A percentile compares a stretch with the other conserved stretches of the same genome.
phyloP scores from a whole-genome alignment of 2,797 vertebrate genomes.

The Limosa lapponica region DNA sequence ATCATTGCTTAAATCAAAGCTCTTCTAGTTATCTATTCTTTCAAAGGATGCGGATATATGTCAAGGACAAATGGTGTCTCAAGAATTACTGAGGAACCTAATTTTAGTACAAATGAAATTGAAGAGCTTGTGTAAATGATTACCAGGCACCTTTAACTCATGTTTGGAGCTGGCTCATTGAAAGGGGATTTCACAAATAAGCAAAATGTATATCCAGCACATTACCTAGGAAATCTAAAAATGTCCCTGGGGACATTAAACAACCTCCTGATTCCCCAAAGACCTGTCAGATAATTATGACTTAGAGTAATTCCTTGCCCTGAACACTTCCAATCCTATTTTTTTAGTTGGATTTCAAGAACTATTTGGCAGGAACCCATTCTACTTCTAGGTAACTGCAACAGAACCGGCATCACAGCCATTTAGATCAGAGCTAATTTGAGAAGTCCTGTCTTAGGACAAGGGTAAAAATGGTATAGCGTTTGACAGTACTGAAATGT shows the following conservation, averaged over 20 bases:
- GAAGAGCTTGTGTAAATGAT: constrained; percentile 46
- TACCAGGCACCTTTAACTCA: constrained; percentile 15
- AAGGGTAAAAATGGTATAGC: background rate
- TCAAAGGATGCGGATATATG: constrained; percentile 17
- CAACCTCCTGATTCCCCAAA: background rate
- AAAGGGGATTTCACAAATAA: constrained; percentile 2
- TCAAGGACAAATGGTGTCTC: constrained; percentile 47
- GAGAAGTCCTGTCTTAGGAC: background rate
- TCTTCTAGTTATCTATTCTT: background rate
- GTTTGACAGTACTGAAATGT: background rate
- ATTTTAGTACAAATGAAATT: constrained; percentile 66
- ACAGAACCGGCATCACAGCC: background rate
- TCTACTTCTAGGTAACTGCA: background rate
- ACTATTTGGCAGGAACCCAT: background rate
- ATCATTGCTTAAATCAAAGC: background rate
- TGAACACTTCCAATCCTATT: background rate
- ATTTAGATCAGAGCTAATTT: constrained; percentile 40
- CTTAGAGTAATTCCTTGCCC: background rate
- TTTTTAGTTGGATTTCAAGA: background rate
- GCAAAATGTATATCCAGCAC: background rate
- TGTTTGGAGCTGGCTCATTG: background rate
- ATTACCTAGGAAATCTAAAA: background rate
- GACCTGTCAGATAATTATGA: background rate
- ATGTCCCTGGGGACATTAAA: background rate
- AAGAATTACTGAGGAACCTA: constrained; percentile 55